A percentile compares a stretch with the other conserved stretches of the same genome.
These are phyloP conservation scores for Argopecten irradians DNA, from an alignment of 1,140 invertebrate genomes.

Conservation along the genomic window DNA sequence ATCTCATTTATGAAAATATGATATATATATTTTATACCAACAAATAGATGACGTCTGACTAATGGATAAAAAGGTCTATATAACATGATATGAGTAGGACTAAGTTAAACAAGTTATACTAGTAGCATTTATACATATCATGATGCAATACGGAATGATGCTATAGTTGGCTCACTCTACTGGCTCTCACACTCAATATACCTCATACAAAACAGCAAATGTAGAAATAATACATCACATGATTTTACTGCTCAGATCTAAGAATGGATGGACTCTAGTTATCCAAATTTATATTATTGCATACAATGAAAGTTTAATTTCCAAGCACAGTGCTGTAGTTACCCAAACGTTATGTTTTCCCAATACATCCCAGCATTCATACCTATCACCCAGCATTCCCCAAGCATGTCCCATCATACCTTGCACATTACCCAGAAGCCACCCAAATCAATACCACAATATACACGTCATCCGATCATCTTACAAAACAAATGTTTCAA, in stretches of 20 bases:
- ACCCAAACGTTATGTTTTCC: background rate
- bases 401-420: background rate
- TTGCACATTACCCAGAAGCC: background rate
- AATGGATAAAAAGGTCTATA: slow-evolving; percentile 13
- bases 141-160: slow-evolving; percentile 2
- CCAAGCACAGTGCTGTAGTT: background rate
- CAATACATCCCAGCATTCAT: too few relatives aligned
- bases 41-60: slow-evolving; percentile 13
- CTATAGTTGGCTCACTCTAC: background rate
- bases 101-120: slow-evolving; percentile 13
- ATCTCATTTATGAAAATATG: slow-evolving; percentile 19
- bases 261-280: background rate
- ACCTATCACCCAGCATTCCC: background rate
- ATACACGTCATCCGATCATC: background rate
- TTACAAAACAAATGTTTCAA: background rate
- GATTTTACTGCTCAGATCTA: background rate
- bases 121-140: slow-evolving; percentile 16
- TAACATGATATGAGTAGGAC: slow-evolving; percentile 10
- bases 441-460: too few relatives aligned
- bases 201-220: background rate
- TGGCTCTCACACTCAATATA: background rate
- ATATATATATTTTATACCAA: slow-evolving; percentile 19
- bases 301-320: background rate
- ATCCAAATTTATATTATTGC: background rate
- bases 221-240: background rate